Evolutionary conservation across 2,113 vertebrate genomes (phyloP), one percentile per base, ranked within the genome.

Genomic region (Albula goreensis): DNA sequence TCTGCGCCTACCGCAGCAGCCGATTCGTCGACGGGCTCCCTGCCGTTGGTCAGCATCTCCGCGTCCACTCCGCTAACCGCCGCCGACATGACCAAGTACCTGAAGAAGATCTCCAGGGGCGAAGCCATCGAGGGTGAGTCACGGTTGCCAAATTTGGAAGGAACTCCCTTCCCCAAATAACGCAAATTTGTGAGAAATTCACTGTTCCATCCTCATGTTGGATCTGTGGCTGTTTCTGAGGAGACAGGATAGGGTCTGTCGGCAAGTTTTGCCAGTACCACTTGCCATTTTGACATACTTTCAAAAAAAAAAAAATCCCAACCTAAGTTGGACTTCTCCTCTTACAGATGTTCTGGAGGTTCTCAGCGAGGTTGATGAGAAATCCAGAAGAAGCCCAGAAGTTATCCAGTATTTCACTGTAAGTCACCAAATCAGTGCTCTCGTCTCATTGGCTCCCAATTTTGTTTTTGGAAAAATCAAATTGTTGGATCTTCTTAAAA

Each of bases 401-500:
- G 96, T 99, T 91, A 96, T 99, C 86, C 96, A 96, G 87, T 99
- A 97, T 93, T 99, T 99, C 93, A 95, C 94, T 31, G 98, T 99
- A 94, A 96, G 98, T 95, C 31, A 41, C 31, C 31, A 41, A 41
- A 41, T 41, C 31, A 41, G 31, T 41, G 31, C 31, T 41, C 31
- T 41, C 31, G 0, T 41, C 0, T 41, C 31, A 41, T 41, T 41
- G 31, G 31, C 31, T 41, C 31, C 1, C 31, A 41, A 41, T 1
- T 41, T 41, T 41, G 0, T 41, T 41, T 41, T 41, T 41, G 31
- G 31, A 41, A 41, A 41, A 41, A 41, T 41, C 31, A 41, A 41
- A 41, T 41, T 41, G 31, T 41, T 41, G 31, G 31, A 41, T 41
- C 31, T 41, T 41, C 1, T 41, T 41, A 41, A 41, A 41, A 41